Percentiles rank a stretch among this genome's conserved stretches.
phyloP scores from a whole-genome alignment of 1,140 invertebrate species.

The Neoseiulus cucumeris region DNA sequence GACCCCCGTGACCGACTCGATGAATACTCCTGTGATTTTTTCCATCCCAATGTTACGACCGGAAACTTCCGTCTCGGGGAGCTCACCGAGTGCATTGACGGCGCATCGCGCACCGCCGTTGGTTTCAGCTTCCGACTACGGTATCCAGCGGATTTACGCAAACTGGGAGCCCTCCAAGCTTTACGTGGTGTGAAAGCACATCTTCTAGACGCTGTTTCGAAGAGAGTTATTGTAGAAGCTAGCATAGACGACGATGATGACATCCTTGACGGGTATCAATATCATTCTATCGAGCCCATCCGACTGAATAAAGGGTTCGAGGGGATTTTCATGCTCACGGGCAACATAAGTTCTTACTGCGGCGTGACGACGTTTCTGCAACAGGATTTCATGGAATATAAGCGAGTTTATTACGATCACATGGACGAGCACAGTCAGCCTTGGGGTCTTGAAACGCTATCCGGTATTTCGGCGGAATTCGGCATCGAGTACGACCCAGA shows the following conservation, averaged over 20 bases:
- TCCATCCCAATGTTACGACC: background rate
- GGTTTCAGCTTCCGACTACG: conserved; percentile 1
- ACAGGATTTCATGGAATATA: background rate
- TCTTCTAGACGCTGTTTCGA: background rate
- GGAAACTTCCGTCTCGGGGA: background rate
- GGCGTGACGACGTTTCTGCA: background rate
- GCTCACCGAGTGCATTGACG: background rate
- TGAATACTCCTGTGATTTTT: background rate
- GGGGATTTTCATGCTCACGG: background rate
- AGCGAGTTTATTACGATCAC: conserved; percentile 3
- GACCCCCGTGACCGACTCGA: background rate
- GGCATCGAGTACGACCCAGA: background rate
- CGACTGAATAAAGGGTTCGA: background rate
- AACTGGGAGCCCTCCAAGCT: background rate
- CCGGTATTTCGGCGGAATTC: background rate
- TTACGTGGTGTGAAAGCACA: background rate
- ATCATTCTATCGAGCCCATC: background rate
- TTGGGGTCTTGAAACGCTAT: background rate
- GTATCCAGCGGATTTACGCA: background rate
- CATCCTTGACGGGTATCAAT: background rate
- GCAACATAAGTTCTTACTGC: background rate
- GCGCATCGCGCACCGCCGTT: background rate
- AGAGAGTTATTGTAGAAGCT: background rate
- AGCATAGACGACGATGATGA: background rate
- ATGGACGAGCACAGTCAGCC: background rate